Conservation (phyloP, 2,888 invertebrate species). For the Tachystola acroxantha region DNA sequence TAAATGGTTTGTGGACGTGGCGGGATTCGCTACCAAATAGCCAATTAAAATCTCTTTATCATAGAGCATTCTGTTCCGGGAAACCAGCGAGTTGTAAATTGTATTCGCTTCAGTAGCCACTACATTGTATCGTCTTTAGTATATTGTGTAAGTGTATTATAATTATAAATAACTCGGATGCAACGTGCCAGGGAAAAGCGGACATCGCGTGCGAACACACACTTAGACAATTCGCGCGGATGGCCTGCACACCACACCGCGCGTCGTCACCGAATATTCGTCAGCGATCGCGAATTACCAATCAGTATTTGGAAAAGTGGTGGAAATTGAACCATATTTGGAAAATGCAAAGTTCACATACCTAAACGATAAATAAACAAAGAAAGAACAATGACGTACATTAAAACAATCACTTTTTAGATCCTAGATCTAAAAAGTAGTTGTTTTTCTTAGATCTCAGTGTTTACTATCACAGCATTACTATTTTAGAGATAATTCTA, state of each 20-base stretch:
- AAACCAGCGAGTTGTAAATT: constrained; percentile 14
- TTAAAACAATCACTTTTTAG: no score
- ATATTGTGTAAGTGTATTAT: constrained; percentile 25
- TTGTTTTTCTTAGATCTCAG: no score
- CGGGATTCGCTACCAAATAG: no score
- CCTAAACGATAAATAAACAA: no score
- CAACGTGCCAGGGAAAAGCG: constrained; percentile 22
- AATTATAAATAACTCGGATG: constrained; percentile 30
- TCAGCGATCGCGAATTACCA: neutral
- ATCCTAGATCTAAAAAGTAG: no score
- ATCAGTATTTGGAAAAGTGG: no score
- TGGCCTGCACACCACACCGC: constrained; percentile 12
- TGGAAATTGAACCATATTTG: no score
- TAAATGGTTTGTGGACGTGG: no score
- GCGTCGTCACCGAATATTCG: neutral
- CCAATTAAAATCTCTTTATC: constrained; percentile 4
- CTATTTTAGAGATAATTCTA: no score
- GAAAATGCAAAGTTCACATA: no score
- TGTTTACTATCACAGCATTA: no score
- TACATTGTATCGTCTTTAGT: constrained; percentile 19
- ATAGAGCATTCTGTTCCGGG: neutral
- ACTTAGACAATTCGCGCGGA: constrained; percentile 6
- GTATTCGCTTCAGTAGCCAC: constrained; percentile 18
- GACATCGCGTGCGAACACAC: constrained; percentile 25
- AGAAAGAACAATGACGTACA: no score